Base-by-base conservation (phyloP, 2,113 vertebrate genomes). In the Myotis brandtii region DNA sequence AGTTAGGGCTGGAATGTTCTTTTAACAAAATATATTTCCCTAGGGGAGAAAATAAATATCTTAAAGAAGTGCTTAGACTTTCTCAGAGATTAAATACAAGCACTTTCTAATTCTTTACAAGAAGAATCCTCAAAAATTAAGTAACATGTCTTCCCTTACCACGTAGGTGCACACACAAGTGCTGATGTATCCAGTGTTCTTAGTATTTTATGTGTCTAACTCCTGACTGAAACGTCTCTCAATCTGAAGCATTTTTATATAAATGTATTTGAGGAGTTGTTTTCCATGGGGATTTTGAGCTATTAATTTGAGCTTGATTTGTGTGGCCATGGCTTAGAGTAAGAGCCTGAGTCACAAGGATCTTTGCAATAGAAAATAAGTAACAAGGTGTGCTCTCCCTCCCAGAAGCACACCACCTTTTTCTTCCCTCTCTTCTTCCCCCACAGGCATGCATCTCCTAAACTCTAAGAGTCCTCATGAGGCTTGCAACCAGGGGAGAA, bases 281-380 rank as follows among this genome's bases (percentile, higher is more conserved):
- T 88, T 85, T 30, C 27, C n/a, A 66, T 59, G n/a, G 6, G 16
- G 30, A 70, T 64, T 84, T 56, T 18, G 59, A 64, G 43, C 21
- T 80, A 94, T 95, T 80, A 67, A 80, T 80, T 75, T 92, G 92
- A 64, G 5, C 59, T 62, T 75, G 3, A 72, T 89, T 94, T 82
- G 20, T 64, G 27, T 16, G 43, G 4, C 17, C 30, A 12, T 70
- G 30, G 32, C 13, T 90, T 87, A 27, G 13, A 84, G 50, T 80
- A 75, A 84, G 43, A 69, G 10, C 48, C 16, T 56, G 46, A 77
- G 4, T 3, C n/a, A 83, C 0, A 2, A 87, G 27, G 5, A 54
- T 59, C 54, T 25, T 94, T 96, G 86, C 48, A 69, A 80, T 32
- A 66, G 25, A 96, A 93, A 67, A 5, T 76, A 94, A 73, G 11